Base-by-base conservation (phyloP, 2,113 vertebrate genomes). In the Piaya cayana region DNA sequence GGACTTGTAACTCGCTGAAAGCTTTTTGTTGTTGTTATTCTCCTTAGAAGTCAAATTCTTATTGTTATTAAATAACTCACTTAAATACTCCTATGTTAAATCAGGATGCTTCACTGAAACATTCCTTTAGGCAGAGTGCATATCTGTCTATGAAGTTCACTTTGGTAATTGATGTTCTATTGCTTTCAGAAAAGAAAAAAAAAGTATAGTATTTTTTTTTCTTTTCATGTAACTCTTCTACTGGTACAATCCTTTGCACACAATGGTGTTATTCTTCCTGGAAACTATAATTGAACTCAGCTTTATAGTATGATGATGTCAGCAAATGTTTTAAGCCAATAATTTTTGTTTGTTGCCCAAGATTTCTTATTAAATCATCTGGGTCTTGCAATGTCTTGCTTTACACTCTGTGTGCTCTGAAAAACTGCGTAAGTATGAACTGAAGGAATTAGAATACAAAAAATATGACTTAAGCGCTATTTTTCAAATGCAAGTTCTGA, bases 331-430 rank as follows among this genome's bases (percentile, higher is more conserved):
- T 75, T 86, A 36, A 65, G 52, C 75, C 93, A 95, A 92, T 47
- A 43, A 59, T 47, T 34, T 86, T 79, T 74, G 53, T 70, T 95
- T 64, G 8, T 74, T 92, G 43, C 18, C 86, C 71, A 72, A 74
- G 55, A 86, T 92, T 96, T 92, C 82, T 93, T 96, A 96, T 95
- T 36, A 78, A 96, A 62, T 12, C 15, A 71, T 2, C 3, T 91
- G 42, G 93, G 18, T 27, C 81, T 86, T 82, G 39, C 50, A 59
- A 53, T 70, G 59, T 63, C 84, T 95, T 92, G 34, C 15, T 79
- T 89, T 87, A 37, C 9, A 75, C 64, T 60, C n/a, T 30, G 17
- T 43, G 27, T 82, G 32, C 9, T 71, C 74, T 88, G 30, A 34
- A 63, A 63, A 84, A 5, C 3, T 18, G 6, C 39, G 22, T 92